Evolutionary conservation across 2,113 vertebrate genomes (phyloP).

Genomic region (Dunckerocampus dactyliophorus): DNA sequence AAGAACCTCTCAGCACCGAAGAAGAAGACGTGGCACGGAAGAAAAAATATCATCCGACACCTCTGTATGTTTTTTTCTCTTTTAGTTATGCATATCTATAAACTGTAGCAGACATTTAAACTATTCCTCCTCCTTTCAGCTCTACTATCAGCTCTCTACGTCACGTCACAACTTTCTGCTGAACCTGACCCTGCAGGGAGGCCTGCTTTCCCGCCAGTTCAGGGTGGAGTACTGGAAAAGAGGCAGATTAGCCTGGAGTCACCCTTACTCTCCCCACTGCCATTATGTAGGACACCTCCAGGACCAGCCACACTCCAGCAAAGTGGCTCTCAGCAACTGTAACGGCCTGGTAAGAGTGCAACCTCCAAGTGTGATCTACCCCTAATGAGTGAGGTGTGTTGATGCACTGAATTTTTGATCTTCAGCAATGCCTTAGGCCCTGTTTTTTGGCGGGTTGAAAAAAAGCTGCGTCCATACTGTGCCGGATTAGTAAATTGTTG

Average conservation of each 20-base stretch:
- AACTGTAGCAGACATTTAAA: not conserved
- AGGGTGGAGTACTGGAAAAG: conserved; percentile 95
- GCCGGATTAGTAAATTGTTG: too few relatives aligned
- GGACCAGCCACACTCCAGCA: conserved; percentile 82
- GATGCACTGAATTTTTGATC: not conserved
- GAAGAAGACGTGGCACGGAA: conserved; percentile 65
- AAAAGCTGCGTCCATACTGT: too few relatives aligned
- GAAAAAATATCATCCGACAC: conserved; percentile 49
- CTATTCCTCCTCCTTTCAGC: conserved; percentile 45
- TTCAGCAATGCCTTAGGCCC: too few relatives aligned
- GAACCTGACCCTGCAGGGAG: conserved; percentile 88
- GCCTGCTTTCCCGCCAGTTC: conserved; percentile 86
- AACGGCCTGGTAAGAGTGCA: conserved; percentile 89
- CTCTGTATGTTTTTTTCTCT: conserved; percentile 40
- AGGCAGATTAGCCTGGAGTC: conserved; percentile 88
- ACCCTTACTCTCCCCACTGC: conserved; percentile 84
- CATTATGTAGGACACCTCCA: conserved; percentile 92
- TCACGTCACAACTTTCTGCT: conserved; percentile 87
- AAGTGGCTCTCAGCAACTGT: conserved; percentile 97
- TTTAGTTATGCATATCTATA: not conserved
- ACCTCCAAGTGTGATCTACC: conserved; percentile 14
- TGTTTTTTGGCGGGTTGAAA: too few relatives aligned
- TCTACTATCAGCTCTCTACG: conserved; percentile 93
- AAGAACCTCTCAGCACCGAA: conserved; percentile 55
- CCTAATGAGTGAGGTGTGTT: conserved; percentile 23